phyloP scores from a whole-genome alignment of 1,140 invertebrate species.

The Tenebrio molitor region DNA sequence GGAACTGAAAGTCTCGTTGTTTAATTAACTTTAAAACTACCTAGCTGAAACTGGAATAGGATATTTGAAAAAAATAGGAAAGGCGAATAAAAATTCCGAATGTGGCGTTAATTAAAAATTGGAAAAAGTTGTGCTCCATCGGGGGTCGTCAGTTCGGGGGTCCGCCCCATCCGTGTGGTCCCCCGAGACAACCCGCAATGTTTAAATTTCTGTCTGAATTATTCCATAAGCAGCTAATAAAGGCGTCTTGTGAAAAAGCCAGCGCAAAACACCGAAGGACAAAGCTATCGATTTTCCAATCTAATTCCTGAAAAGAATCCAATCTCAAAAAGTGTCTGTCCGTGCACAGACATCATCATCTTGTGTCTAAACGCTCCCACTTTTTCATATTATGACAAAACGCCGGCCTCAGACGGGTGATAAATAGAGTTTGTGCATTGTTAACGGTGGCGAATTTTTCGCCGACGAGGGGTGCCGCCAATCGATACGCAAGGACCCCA shows the following conservation, averaged over 20 bases:
- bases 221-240: constrained; percentile 17
- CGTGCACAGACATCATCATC: constrained; percentile 31
- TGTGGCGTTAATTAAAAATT: no score
- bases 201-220: constrained; percentile 23
- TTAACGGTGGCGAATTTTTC: not conserved
- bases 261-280: constrained; percentile 28
- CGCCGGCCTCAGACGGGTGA: constrained; percentile 4
- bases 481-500: constrained; percentile 25
- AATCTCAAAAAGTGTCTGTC: constrained; percentile 37
- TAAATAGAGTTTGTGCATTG: constrained; percentile 11
- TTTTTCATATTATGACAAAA: constrained; percentile 38
- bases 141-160: no score
- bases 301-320: constrained; percentile 36
- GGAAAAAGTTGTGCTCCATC: no score
- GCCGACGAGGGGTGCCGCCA: not conserved
- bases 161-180: no score
- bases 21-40: no score
- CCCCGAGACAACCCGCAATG: no score
- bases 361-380: constrained; percentile 29
- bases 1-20: no score
- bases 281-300: constrained; percentile 26
- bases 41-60: no score
- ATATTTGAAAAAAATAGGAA: no score
- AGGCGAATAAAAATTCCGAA: no score
- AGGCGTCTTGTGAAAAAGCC: constrained; percentile 1